These are phyloP conservation scores for Trachelus troglodyta DNA, from an alignment of 2,888 invertebrate species.

Conservation along the genomic window DNA sequence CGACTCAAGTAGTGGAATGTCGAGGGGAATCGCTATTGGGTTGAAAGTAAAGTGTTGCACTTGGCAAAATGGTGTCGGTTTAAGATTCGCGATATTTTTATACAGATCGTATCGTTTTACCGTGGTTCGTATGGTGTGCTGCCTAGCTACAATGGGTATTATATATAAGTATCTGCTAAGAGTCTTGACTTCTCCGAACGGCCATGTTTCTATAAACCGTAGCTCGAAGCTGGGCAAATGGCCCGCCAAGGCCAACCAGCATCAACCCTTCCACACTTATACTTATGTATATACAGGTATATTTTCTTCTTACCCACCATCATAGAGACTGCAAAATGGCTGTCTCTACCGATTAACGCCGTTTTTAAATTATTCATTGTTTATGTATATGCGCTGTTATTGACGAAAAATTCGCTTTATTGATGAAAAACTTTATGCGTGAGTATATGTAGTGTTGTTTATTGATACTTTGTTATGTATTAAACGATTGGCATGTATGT, in stretches of 20 bases:
- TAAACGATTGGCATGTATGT: background rate
- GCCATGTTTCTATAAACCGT: background rate
- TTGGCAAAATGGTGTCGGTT: background rate
- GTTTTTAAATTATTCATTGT: background rate
- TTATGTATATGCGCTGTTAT: background rate
- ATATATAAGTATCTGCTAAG: background rate
- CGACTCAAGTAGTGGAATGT: slow-evolving; percentile 1
- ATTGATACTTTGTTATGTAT: background rate
- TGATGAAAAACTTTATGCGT: background rate
- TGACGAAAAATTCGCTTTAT: background rate
- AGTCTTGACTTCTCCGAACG: background rate
- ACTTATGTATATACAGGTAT: background rate
- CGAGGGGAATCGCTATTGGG: background rate
- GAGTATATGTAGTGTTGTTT: background rate
- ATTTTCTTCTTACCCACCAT: background rate
- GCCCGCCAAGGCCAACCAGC: slow-evolving; percentile 31
- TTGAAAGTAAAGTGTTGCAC: background rate
- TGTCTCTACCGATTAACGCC: background rate
- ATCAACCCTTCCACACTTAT: slow-evolving; percentile 29
- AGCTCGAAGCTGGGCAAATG: slow-evolving; percentile 25
- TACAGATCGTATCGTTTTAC: background rate
- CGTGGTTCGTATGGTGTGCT: background rate
- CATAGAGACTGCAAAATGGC: background rate
- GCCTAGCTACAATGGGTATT: background rate
- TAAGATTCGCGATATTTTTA: background rate